Conservation (phyloP, 2,113 vertebrate species). For the Cryptomyrus ogoouensis region DNA sequence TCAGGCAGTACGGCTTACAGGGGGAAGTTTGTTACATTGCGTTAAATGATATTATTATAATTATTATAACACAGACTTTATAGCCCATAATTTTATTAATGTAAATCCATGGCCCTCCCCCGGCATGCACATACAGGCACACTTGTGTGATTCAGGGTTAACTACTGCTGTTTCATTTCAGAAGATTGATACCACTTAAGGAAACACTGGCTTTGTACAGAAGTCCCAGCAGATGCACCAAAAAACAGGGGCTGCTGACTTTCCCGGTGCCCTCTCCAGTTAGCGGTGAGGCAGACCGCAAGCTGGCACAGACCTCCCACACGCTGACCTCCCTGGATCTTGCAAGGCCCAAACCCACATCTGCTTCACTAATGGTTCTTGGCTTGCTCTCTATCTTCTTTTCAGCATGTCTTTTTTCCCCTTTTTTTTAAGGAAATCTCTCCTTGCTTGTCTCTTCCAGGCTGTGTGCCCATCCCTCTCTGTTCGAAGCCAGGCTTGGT, state of each 20-base stretch:
- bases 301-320: neutral
- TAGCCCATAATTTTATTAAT: neutral
- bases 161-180: neutral
- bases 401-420: neutral
- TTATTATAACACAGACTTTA: neutral
- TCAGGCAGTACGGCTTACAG: neutral
- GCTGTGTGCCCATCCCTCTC: neutral
- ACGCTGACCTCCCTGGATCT: neutral
- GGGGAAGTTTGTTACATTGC: neutral
- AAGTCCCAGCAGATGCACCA: neutral
- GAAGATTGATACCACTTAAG: neutral
- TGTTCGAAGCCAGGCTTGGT: neutral
- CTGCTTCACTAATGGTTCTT: neutral
- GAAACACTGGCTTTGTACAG: neutral
- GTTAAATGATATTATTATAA: constrained; percentile 14
- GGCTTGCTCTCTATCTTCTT: neutral
- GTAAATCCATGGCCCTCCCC: neutral
- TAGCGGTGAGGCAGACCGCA: neutral
- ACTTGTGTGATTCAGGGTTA: neutral
- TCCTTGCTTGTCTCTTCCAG: neutral
- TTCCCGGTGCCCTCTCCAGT: neutral
- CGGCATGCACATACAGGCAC: neutral
- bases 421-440: neutral
- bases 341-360: neutral
- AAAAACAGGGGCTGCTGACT: neutral